Conservation (phyloP, 2,113 vertebrate species). For the Notothenia rossii region DNA sequence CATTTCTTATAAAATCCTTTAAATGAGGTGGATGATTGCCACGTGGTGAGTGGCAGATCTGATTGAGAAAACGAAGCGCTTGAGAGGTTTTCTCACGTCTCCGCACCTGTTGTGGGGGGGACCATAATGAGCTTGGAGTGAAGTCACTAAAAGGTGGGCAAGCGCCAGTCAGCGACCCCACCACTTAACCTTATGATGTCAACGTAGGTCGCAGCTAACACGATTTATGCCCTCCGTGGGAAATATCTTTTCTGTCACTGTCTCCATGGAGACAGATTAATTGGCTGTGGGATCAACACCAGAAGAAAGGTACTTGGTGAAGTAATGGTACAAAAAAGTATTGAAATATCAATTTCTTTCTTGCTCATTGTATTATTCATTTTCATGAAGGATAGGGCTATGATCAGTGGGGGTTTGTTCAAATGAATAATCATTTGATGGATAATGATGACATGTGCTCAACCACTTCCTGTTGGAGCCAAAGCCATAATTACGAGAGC, state of each 20-base stretch:
- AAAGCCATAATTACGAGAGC: conserved; percentile 58
- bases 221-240: conserved; percentile 43
- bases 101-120: conserved; percentile 12
- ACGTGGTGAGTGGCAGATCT: neutral
- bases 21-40: conserved; percentile 2
- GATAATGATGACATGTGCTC: conserved; percentile 71
- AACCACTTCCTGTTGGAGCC: conserved; percentile 56
- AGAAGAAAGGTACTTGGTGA: conserved; percentile 2
- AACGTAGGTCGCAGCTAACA: conserved; percentile 39
- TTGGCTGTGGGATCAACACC: conserved; percentile 23
- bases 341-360: conserved; percentile 15
- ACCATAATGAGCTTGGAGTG: conserved; percentile 47
- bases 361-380: conserved; percentile 50
- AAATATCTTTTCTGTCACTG: conserved; percentile 11
- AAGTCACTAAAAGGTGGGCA: conserved; percentile 24
- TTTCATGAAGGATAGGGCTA: conserved; percentile 51
- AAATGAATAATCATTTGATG: conserved; percentile 71
- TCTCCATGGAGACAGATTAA: conserved; percentile 58
- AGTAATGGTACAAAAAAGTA: conserved; percentile 7
- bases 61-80: conserved; percentile 6
- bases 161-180: neutral
- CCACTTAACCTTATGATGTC: conserved; percentile 54
- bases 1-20: conserved; percentile 31
- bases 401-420: conserved; percentile 67
- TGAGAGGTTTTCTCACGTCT: neutral